Evolutionary conservation across 2,888 invertebrate genomes (phyloP), one percentile per base, ranked within the genome.

Genomic region (Hydrotaea diabolus): DNA sequence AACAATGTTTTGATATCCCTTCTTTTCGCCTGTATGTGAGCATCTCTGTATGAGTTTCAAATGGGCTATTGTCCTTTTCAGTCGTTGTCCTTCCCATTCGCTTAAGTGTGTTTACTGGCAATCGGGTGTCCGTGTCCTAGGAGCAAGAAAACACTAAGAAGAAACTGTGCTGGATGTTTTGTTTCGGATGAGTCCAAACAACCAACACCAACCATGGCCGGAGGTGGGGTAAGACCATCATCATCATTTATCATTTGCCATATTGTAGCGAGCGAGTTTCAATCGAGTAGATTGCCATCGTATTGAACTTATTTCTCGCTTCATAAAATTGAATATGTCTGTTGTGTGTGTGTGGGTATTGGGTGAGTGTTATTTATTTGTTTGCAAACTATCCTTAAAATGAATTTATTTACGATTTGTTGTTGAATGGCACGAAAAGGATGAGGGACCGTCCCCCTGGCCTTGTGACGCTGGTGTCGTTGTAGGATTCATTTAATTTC

Each of bases 241-340:
- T 88, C 88, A 89, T 90, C 90, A 90, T 90, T 91, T 91, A 90
- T 91, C 91, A 90, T 89, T 90, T 89, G 90, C 90, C 90, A 91
- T 91, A 90, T 90, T 91, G 91, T 90, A 88, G 77, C 88, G 83
- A 88, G 77, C 88, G 83, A 90, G 87, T 87, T 88, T 88, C 86
- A 80, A 80, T 85, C 66, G 79, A 46, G 23, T 82, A 89, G 90
- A 90, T 90, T 90, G 90, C 88, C 88, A 88, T 90, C 88, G 87
- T 88, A 87, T 87, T 88, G 89, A 90, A 89, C 88, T 88, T 88
- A 90, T 90, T 90, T 90, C 88, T 90, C 89, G 90, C 88, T 89
- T 88, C 90, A 87, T 74, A 57, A 13, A 46, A 46, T 75, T 74
- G 66, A 49, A 17, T 31, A 36, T 36, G 36, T 36, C 36, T 43